phyloP scores from a whole-genome alignment of 1,140 invertebrate species.

The Drosophila elegans region DNA sequence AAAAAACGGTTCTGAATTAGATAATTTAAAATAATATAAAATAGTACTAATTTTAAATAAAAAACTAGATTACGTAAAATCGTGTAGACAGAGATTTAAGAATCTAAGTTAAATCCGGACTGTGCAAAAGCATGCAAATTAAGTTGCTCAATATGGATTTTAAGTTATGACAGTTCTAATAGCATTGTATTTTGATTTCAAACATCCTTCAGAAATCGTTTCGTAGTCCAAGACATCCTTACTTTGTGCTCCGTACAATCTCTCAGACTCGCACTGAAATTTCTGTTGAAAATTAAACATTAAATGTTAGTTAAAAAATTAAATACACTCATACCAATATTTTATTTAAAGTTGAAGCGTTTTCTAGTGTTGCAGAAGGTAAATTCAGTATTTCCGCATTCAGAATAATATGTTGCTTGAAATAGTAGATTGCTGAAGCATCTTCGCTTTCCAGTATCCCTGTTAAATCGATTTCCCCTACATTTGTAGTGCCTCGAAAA shows the following conservation, averaged over 20 bases:
- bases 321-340: constrained; percentile 46
- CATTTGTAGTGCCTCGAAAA: neutral
- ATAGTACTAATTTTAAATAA: no score
- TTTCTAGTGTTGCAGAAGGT: neutral
- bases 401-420: constrained; percentile 53
- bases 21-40: no score
- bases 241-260: neutral
- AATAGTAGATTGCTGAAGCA: constrained; percentile 53
- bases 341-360: neutral
- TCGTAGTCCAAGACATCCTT: neutral
- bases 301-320: neutral
- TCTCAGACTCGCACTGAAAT: neutral
- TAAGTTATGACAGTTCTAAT: neutral
- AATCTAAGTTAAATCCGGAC: no score
- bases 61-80: no score
- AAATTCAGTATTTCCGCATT: constrained; percentile 8
- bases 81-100: no score
- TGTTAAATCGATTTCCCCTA: neutral
- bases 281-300: neutral
- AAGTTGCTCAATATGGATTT: neutral
- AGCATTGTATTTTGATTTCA: neutral
- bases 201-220: neutral
- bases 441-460: constrained; percentile 44
- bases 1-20: no score
- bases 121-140: no score